Base-by-base conservation (phyloP, 2,888 invertebrate species). In the Dichetophora obliterata region DNA sequence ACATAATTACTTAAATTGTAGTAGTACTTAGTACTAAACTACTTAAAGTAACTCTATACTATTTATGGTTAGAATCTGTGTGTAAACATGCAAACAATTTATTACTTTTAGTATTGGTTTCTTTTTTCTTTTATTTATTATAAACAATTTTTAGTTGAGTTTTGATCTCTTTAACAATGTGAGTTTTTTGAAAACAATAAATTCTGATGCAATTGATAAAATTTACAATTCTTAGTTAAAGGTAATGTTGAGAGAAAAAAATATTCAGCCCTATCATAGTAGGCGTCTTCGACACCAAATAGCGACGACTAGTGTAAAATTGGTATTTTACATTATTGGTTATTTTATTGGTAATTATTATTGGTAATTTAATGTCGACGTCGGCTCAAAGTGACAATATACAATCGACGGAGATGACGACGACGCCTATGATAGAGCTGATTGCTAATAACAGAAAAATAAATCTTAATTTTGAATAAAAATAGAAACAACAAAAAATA, bases 181-280 rank as follows among this genome's bases (percentile, higher is more conserved):
- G 68, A 68, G 68, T 68, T 68, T 68, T 68, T 50, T 68, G 50
- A 68, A 68, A 68, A 68, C 68, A 68, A 68, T 68, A 68, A 68
- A 48, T 68, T 68, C 48, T 50, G 68, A 27, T 50, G n/a, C 8
- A 22, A 31, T 34, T 14, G 19, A 34, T 19, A 27, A 24, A 50
- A 68, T 50, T 50, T 48, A 50, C 27, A 68, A 50, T 68, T 68
- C 31, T 31, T 31, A 31, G 31, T 31, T 19, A 68, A 24, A 68
- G 27, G 14, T 22, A 48, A 19, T 19, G 50, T 24, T 5, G 1
- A 27, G 50, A 27, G 24, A 22, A 19, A 5, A 19, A 65, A 65
- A 65, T 31, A 8, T n/a, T n/a, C n/a, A n/a, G n/a, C n/a, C n/a
- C n/a, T n/a, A n/a, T n/a, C n/a, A n/a, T n/a, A n/a, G n/a, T n/a